phyloP scores from a whole-genome alignment of 2,797 vertebrate genomes.

The Sparus aurata region DNA sequence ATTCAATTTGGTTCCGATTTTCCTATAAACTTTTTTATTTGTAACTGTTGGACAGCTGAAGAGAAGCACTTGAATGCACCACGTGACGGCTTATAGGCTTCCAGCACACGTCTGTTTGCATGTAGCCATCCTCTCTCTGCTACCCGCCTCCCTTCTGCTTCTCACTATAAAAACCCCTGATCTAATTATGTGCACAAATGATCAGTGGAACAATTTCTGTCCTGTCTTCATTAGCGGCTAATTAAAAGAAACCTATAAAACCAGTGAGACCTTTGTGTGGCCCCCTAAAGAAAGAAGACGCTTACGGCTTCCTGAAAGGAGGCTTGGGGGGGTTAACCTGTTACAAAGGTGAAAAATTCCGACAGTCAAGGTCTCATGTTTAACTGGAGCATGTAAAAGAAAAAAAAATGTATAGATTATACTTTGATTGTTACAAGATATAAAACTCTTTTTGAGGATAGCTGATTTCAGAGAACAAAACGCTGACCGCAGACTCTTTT shows the following conservation, averaged over 20 bases:
- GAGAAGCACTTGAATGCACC: constrained; percentile 23
- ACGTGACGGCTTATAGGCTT: neutral
- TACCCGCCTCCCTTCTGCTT: neutral
- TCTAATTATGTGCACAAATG: constrained; percentile 77
- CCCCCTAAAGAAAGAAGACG: constrained; percentile 10
- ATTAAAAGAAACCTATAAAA: constrained; percentile 78
- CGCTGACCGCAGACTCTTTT: neutral
- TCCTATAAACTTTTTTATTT: neutral
- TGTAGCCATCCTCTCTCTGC: neutral
- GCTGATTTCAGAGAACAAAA: neutral
- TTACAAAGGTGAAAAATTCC: constrained; percentile 1
- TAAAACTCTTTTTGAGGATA: neutral
- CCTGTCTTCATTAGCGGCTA: constrained; percentile 74
- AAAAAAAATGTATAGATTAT: neutral
- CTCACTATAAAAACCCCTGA: constrained; percentile 52
- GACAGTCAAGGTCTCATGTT: neutral
- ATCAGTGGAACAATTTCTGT: constrained; percentile 66
- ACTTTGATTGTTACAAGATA: no score
- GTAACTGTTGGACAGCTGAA: constrained; percentile 10
- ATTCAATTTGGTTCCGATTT: constrained; percentile 2
- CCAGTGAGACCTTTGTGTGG: constrained; percentile 22
- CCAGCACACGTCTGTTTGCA: constrained; percentile 33
- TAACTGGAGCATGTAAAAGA: neutral
- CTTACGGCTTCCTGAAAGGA: constrained; percentile 4
- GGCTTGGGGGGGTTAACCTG: neutral